These are phyloP conservation scores for Lasioglossum leucozonium DNA, from an alignment of 2,888 invertebrate genomes.

Conservation along the genomic window DNA sequence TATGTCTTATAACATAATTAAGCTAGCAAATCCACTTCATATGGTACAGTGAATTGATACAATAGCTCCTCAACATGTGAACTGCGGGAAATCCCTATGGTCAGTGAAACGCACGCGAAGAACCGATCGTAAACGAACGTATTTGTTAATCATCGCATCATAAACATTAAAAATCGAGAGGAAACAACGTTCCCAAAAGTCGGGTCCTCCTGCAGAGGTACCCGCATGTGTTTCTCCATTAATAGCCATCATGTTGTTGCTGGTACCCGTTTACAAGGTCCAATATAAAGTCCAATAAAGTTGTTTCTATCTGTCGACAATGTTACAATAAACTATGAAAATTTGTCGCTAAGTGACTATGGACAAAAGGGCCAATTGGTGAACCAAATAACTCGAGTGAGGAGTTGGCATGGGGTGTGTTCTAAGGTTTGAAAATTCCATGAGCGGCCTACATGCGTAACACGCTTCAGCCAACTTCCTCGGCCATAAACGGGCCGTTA, in stretches of 20 bases:
- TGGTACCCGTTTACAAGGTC: neutral
- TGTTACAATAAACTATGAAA: neutral
- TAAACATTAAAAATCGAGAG: slow-evolving; percentile 64
- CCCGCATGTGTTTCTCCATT: slow-evolving; percentile 10
- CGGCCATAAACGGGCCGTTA: slow-evolving; percentile 36
- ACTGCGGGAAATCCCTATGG: neutral
- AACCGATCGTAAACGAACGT: neutral
- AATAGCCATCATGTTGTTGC: neutral
- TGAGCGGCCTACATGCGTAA: slow-evolving; percentile 20
- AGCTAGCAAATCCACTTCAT: too few relatives aligned
- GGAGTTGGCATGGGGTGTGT: neutral
- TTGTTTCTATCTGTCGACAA: neutral
- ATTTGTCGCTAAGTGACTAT: neutral
- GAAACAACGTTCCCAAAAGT: slow-evolving; percentile 48
- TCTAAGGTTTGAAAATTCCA: neutral
- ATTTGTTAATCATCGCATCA: slow-evolving; percentile 20
- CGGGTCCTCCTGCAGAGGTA: slow-evolving; percentile 11
- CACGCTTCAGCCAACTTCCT: slow-evolving; percentile 10
- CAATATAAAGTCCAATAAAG: slow-evolving; percentile 9
- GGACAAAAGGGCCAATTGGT: neutral
- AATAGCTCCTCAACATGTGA: neutral
- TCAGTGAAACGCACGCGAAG: neutral
- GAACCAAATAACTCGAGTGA: neutral
- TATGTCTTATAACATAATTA: neutral
- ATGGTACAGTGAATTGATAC: too few relatives aligned